Percentiles rank a stretch among this genome's conserved stretches.
Evolutionary conservation across 1,140 invertebrate species (phyloP).

Genomic region (Heliconius hermathena): DNA sequence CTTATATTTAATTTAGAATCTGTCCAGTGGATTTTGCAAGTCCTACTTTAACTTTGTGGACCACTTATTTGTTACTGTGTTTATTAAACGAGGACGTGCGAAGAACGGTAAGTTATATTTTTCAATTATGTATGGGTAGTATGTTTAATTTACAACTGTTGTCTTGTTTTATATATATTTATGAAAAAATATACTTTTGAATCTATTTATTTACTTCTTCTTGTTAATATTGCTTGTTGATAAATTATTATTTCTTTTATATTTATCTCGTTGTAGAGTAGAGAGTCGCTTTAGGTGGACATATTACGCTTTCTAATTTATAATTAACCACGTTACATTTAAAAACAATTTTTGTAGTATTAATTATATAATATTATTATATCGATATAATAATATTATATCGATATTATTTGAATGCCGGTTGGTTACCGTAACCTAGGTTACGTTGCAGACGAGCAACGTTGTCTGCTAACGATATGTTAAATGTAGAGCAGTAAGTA

Average conservation of each 20-base stretch:
- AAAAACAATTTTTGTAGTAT: background rate
- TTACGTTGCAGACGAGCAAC: conserved; percentile 7
- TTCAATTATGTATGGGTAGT: background rate
- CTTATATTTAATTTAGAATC: background rate
- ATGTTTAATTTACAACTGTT: background rate
- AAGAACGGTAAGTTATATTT: conserved; percentile 45
- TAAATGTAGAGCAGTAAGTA: conserved; percentile 19
- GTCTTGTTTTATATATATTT: background rate
- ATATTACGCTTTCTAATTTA: background rate
- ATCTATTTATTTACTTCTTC: background rate
- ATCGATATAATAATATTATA: background rate
- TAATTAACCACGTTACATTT: background rate
- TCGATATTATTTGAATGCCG: background rate
- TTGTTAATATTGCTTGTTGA: background rate
- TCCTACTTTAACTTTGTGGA: background rate
- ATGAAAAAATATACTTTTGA: background rate
- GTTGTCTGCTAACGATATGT: conserved; percentile 18
- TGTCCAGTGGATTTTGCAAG: background rate
- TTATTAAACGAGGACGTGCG: conserved; percentile 29
- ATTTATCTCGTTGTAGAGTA: background rate
- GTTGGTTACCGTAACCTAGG: conserved; percentile 12
- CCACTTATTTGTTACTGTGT: background rate
- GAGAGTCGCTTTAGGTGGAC: background rate
- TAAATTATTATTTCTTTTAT: too few species aligned
- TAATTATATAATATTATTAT: too few species aligned